Conservation (phyloP, 2,797 vertebrate species). For the Centroberyx gerrardi region DNA sequence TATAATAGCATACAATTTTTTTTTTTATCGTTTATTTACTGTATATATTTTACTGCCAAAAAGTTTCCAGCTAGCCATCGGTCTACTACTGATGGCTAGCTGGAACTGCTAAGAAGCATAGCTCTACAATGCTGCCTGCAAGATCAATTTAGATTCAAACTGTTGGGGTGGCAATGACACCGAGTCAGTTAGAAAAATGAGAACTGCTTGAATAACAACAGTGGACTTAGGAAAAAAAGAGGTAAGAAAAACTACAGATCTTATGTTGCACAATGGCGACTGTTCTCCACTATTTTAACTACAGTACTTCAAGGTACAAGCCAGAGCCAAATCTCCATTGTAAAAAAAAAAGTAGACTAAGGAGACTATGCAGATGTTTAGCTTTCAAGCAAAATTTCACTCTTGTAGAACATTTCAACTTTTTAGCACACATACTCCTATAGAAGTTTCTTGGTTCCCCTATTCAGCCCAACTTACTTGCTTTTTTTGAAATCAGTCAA, state of each 20-base stretch:
- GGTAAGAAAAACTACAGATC: neutral
- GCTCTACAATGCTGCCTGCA: neutral
- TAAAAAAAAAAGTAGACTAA: slow-evolving; percentile 37
- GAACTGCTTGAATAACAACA: slow-evolving; percentile 12
- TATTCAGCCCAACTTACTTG: neutral
- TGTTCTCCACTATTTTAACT: neutral
- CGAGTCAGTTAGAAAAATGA: neutral
- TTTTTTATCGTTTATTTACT: neutral
- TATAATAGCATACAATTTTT: neutral
- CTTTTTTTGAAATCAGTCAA: slow-evolving; percentile 9
- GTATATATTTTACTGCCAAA: too few relatives aligned
- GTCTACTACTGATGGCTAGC: neutral
- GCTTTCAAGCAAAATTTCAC: slow-evolving; percentile 39
- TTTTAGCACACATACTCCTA: slow-evolving; percentile 47
- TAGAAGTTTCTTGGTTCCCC: neutral
- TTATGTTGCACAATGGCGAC: slow-evolving; percentile 8
- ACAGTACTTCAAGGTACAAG: neutral
- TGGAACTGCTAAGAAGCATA: too few relatives aligned
- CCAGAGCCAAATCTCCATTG: slow-evolving; percentile 3
- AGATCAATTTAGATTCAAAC: neutral
- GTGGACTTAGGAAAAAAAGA: neutral
- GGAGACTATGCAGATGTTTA: slow-evolving; percentile 61
- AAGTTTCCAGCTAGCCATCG: neutral
- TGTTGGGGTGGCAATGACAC: neutral
- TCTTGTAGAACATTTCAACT: slow-evolving; percentile 43